Conservation (phyloP, 2,888 invertebrate genomes). For the Callimorpha dominula region DNA sequence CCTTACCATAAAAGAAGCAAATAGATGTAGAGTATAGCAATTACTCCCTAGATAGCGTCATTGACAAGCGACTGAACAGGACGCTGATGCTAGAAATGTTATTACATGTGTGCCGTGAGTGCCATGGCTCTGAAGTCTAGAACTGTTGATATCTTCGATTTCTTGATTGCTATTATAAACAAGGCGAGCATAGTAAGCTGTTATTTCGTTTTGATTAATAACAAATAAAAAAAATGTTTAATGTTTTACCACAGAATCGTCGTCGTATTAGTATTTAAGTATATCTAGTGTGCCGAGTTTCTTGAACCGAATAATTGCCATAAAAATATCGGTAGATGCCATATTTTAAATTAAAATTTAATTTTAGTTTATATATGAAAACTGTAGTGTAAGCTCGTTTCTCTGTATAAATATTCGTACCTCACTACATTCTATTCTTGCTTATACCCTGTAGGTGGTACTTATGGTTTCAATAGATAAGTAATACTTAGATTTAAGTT, state of each 20-base stretch:
- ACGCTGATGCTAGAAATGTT: not conserved
- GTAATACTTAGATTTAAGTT: conserved; percentile 48
- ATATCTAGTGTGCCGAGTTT: conserved; percentile 43
- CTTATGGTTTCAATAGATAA: conserved; percentile 51
- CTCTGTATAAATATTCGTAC: conserved; percentile 69
- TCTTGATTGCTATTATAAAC: not conserved
- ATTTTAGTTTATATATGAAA: conserved; percentile 65
- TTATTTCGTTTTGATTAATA: too few species aligned
- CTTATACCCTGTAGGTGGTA: conserved; percentile 63
- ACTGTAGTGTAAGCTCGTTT: conserved; percentile 68
- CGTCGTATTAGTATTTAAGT: conserved; percentile 15
- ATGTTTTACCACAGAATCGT: not conserved
- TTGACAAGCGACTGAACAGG: not conserved
- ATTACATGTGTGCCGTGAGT: not conserved
- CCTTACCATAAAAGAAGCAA: not conserved
- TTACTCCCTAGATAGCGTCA: not conserved
- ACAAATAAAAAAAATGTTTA: not conserved
- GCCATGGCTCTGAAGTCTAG: too few species aligned
- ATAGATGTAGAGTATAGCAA: not conserved
- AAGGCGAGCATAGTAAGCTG: too few species aligned
- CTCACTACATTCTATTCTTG: conserved; percentile 70
- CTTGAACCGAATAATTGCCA: conserved; percentile 73
- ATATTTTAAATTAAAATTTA: conserved; percentile 70
- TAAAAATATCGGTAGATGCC: conserved; percentile 82
- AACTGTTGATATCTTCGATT: not conserved